These are phyloP conservation scores for Synanthedon formicaeformis DNA, from an alignment of 2,888 invertebrate species.

Conservation along the genomic window DNA sequence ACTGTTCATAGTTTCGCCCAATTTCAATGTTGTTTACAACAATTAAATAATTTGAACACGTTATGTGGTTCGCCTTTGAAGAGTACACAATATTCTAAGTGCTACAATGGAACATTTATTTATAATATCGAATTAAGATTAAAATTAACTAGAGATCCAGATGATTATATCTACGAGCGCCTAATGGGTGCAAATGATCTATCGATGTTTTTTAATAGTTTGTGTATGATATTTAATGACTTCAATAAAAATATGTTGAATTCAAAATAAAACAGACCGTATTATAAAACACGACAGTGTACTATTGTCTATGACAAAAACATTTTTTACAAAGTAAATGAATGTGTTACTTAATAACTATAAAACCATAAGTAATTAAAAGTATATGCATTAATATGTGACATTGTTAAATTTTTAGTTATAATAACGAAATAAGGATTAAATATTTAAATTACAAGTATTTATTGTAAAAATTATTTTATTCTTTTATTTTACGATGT, in stretches of 20 bases:
- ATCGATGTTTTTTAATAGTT: constrained; percentile 43
- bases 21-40: constrained; percentile 74
- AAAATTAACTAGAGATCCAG: constrained; percentile 65
- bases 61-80: constrained; percentile 73
- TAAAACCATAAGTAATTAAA: too few species aligned
- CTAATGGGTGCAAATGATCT: constrained; percentile 45
- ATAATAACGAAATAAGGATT: too few species aligned
- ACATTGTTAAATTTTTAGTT: too few species aligned
- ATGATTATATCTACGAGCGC: constrained; percentile 63
- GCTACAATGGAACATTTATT: constrained; percentile 80
- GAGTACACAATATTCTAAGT: constrained; percentile 67
- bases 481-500: too few species aligned
- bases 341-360: too few species aligned
- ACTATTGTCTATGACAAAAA: too few species aligned
- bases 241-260: constrained; percentile 19
- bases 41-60: constrained; percentile 73
- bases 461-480: too few species aligned
- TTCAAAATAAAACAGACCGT: too few species aligned
- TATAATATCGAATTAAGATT: constrained; percentile 79
- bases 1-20: constrained; percentile 75
- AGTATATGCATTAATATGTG: too few species aligned
- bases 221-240: constrained; percentile 28
- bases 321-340: too few species aligned
- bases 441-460: too few species aligned
- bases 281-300: too few species aligned